Evolutionary conservation across 2,888 invertebrate genomes (phyloP).

Genomic region (Eretmocerus hayati): DNA sequence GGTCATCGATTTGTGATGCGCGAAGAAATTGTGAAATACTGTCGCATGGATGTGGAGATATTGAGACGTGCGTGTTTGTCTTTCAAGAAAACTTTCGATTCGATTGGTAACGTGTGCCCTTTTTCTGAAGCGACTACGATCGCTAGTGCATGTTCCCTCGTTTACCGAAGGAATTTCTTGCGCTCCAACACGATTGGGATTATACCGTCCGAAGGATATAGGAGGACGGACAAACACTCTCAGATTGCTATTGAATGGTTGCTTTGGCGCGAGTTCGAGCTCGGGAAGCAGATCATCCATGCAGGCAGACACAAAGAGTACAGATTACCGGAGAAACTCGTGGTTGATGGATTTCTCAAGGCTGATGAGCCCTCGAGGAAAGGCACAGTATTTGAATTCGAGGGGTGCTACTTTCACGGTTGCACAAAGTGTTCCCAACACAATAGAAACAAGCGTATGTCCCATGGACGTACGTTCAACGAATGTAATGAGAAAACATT

Average conservation of each 20-base stretch:
- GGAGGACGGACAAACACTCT: not conserved
- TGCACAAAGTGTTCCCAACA: not conserved
- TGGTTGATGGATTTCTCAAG: not conserved
- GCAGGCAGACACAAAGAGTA: not conserved
- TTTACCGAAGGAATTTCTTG: not conserved
- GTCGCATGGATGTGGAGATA: not conserved
- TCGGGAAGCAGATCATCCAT: not conserved
- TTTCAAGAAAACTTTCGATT: not conserved
- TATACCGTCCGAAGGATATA: not conserved
- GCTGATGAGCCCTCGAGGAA: not conserved
- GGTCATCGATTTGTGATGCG: not conserved
- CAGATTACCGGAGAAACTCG: not conserved
- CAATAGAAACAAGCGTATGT: not conserved
- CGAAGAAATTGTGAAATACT: not conserved
- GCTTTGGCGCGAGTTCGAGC: not conserved
- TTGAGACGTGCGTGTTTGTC: not conserved
- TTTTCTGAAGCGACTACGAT: not conserved
- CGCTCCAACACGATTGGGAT: not conserved
- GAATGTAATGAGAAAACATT: not conserved
- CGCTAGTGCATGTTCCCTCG: not conserved
- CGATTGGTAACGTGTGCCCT: not conserved
- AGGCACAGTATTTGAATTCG: not conserved
- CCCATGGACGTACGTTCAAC: not conserved
- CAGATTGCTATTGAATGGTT: constrained; percentile 2
- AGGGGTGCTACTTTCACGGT: not conserved